Conservation (phyloP, 1,140 invertebrate genomes). For the Acyrthosiphon pisum region DNA sequence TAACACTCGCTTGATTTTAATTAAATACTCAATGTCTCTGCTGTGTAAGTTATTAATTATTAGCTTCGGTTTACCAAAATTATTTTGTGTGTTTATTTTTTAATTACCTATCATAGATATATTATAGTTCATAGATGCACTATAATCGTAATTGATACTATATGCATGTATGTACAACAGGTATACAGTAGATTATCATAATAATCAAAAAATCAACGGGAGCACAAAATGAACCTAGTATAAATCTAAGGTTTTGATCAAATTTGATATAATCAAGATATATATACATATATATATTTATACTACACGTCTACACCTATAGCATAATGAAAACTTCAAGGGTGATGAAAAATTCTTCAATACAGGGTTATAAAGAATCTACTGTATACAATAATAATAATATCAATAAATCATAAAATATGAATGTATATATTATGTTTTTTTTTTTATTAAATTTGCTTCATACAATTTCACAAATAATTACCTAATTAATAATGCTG, state of each 20-base stretch:
- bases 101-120: not conserved
- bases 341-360: not conserved
- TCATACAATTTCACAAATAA: not conserved
- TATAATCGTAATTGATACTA: not conserved
- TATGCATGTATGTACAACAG: not conserved
- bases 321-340: not conserved
- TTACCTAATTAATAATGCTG: not conserved
- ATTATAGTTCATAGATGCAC: not conserved
- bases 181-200: not conserved
- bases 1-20: constrained; percentile 39
- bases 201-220: not conserved
- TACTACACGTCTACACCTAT: not conserved
- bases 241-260: not conserved
- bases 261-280: too few relatives aligned
- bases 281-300: too few relatives aligned
- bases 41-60: not conserved
- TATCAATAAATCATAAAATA: not conserved
- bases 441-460: not conserved
- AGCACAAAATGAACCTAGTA: not conserved
- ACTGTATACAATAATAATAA: constrained; percentile 3
- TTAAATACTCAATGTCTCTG: not conserved
- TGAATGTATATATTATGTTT: not conserved
- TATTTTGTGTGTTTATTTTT: not conserved
- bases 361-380: not conserved
- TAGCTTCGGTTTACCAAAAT: not conserved